Conservation (phyloP, 2,888 invertebrate species). For the Scelioninae gen. 1 region DNA sequence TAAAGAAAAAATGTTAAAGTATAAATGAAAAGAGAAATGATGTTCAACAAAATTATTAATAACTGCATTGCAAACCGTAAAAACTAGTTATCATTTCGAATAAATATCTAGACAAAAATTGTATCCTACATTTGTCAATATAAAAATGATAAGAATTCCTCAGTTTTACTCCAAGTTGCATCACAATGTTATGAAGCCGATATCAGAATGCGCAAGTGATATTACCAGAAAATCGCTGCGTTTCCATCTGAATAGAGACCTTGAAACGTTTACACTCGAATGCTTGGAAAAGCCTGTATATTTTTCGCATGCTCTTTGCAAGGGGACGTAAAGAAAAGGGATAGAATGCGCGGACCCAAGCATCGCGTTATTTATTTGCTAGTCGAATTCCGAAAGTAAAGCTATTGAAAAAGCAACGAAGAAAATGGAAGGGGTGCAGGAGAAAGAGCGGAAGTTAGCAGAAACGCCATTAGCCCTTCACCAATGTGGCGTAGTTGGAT, state of each 20-base stretch:
- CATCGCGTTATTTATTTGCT: slow-evolving; percentile 64
- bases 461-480: slow-evolving; percentile 68
- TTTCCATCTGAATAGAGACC: slow-evolving; percentile 50
- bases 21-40: too few relatives aligned
- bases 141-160: background rate
- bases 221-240: slow-evolving; percentile 43
- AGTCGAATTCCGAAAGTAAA: slow-evolving; percentile 46
- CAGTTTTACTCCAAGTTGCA: slow-evolving; percentile 14
- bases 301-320: slow-evolving; percentile 28
- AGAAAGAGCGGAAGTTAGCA: slow-evolving; percentile 4
- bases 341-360: slow-evolving; percentile 42
- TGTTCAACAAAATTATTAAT: too few relatives aligned
- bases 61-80: too few relatives aligned
- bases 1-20: too few relatives aligned
- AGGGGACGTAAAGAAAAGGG: slow-evolving; percentile 29
- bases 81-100: background rate
- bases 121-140: background rate
- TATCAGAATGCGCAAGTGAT: slow-evolving; percentile 48
- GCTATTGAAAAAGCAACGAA: slow-evolving; percentile 60
- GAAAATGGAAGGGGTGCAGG: slow-evolving; percentile 35
- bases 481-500: slow-evolving; percentile 51
- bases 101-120: too few relatives aligned
- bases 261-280: slow-evolving; percentile 47
- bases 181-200: slow-evolving; percentile 2
- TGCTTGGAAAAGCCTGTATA: slow-evolving; percentile 44